Percentiles rank a stretch among this genome's conserved stretches.
phyloP scores from a whole-genome alignment of 2,113 vertebrate species.

The Oreotrochilus melanogaster region DNA sequence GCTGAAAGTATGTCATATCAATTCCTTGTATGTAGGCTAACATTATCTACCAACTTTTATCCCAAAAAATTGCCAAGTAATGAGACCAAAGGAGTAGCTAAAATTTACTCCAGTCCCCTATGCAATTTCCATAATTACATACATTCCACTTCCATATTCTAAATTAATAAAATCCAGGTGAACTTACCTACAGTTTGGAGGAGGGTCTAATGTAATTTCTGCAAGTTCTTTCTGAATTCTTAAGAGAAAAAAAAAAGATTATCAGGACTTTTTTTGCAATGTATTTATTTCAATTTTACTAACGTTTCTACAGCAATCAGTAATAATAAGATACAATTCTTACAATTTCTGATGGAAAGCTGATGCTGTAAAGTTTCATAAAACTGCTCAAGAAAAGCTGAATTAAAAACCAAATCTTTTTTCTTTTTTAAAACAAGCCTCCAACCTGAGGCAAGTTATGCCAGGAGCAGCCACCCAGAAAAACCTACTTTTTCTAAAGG shows the following conservation, averaged over 20 bases:
- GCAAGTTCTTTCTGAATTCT: constrained; percentile 99
- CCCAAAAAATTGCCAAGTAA: neutral
- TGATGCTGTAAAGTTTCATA: neutral
- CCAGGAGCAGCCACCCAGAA: neutral
- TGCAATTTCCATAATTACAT: neutral
- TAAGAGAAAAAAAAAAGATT: constrained; percentile 43
- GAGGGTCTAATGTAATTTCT: constrained; percentile 98
- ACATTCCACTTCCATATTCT: neutral
- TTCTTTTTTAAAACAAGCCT: neutral
- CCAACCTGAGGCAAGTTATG: neutral
- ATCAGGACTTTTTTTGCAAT: constrained; percentile 3
- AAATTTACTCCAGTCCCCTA: neutral
- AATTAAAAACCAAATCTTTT: neutral
- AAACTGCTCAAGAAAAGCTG: neutral
- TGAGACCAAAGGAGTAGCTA: neutral
- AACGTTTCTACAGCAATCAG: constrained; percentile 13
- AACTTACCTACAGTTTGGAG: constrained; percentile 99
- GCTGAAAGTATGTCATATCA: neutral
- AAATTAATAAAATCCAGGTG: constrained; percentile 61
- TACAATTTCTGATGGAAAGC: neutral
- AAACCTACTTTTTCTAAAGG: neutral
- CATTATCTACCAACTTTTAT: neutral
- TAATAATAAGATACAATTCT: neutral
- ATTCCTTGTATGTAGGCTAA: neutral
- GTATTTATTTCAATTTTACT: neutral